phyloP scores from a whole-genome alignment of 2,888 invertebrate genomes.

The Leptinotarsa haldemani region DNA sequence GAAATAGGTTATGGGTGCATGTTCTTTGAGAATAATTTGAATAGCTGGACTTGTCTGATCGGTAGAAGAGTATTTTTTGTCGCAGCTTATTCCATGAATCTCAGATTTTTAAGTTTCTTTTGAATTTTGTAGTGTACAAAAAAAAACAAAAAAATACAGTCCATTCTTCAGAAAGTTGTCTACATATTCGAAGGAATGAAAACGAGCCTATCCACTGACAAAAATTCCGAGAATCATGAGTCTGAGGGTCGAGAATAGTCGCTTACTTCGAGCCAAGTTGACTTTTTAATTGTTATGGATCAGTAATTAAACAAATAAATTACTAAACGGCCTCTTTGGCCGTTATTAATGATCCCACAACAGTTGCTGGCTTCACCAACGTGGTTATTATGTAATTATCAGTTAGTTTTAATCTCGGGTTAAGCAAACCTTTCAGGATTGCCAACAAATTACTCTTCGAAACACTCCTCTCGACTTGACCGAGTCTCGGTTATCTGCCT shows the following conservation, averaged over 20 bases:
- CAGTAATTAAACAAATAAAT: constrained; percentile 68
- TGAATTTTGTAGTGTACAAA: too few species aligned
- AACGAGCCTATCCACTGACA: not conserved
- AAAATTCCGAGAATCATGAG: constrained; percentile 10
- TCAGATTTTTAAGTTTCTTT: too few species aligned
- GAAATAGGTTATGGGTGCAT: too few species aligned
- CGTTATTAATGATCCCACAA: constrained; percentile 66
- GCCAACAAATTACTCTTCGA: constrained; percentile 66
- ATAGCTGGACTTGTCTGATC: too few species aligned
- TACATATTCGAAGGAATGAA: too few species aligned
- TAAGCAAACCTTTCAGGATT: constrained; percentile 68
- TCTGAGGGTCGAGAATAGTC: constrained; percentile 44
- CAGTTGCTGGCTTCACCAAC: constrained; percentile 64
- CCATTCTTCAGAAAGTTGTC: too few species aligned
- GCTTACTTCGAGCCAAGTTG: constrained; percentile 49
- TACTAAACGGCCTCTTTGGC: constrained; percentile 65
- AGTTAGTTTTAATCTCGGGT: constrained; percentile 69
- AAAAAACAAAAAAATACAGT: too few species aligned
- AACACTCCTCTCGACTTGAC: constrained; percentile 52
- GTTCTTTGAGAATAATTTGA: too few species aligned
- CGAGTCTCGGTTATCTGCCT: constrained; percentile 42
- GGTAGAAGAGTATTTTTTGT: too few species aligned
- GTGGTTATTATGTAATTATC: constrained; percentile 69
- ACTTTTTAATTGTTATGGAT: constrained; percentile 66
- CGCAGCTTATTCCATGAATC: too few species aligned